Conservation (phyloP, 2,888 invertebrate species). For the Morpho achilles region DNA sequence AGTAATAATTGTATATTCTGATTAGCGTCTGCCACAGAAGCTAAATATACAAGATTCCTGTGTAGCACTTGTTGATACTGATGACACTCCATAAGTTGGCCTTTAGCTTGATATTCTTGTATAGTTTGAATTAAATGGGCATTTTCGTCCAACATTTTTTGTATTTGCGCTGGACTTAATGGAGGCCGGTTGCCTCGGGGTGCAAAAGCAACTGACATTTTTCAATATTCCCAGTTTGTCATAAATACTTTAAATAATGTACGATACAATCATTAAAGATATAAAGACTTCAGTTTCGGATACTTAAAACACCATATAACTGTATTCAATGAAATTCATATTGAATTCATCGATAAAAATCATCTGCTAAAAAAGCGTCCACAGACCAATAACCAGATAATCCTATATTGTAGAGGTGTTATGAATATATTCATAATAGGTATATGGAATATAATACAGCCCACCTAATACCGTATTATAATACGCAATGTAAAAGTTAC, state of each 20-base stretch:
- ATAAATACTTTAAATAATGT: not conserved
- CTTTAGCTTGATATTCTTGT: conserved; percentile 97
- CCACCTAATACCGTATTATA: too few relatives aligned
- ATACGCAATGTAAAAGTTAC: too few relatives aligned
- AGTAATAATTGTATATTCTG: conserved; percentile 94
- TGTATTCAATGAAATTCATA: too few relatives aligned
- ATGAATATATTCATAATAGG: too few relatives aligned
- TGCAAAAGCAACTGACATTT: conserved; percentile 87
- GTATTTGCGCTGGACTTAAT: conserved; percentile 90
- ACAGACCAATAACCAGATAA: too few relatives aligned
- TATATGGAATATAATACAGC: too few relatives aligned
- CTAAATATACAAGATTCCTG: conserved; percentile 96
- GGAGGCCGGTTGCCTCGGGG: conserved; percentile 86
- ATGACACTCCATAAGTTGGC: conserved; percentile 94
- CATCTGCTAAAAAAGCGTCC: too few relatives aligned
- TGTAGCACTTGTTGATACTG: conserved; percentile 97
- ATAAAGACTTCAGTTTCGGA: too few relatives aligned
- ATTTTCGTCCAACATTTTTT: conserved; percentile 98
- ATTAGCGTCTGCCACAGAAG: conserved; percentile 97
- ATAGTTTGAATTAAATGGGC: conserved; percentile 97
- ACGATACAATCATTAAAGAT: too few relatives aligned
- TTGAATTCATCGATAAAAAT: too few relatives aligned
- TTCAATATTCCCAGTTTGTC: not conserved
- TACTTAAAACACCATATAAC: too few relatives aligned
- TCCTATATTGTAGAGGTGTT: too few relatives aligned